Conservation (phyloP, 1,140 invertebrate species). For the Scaptodrosophila lebanonensis region DNA sequence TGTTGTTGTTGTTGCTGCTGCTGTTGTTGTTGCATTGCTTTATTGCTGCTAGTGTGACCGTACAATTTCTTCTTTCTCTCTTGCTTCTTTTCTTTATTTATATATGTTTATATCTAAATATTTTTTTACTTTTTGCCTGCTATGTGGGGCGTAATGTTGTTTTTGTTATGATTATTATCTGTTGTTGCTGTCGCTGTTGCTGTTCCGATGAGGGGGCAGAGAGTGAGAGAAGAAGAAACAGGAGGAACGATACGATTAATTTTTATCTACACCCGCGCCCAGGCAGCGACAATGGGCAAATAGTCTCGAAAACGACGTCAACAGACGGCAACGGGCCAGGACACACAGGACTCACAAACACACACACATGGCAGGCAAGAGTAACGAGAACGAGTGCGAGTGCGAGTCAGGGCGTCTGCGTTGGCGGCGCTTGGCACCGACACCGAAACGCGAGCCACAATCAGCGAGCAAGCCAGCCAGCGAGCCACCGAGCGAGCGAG, state of each 20-base stretch:
- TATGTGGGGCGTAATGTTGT: too few relatives aligned
- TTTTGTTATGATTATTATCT: too few relatives aligned
- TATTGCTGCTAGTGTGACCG: background rate
- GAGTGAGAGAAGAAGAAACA: background rate
- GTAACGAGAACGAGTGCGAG: background rate
- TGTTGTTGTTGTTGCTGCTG: slow-evolving; percentile 8
- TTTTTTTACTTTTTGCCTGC: too few relatives aligned
- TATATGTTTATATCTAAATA: too few relatives aligned
- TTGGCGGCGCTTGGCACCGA: too few relatives aligned
- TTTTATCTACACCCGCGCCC: slow-evolving; percentile 31
- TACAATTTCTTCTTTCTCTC: slow-evolving; percentile 5
- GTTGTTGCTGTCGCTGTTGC: background rate
- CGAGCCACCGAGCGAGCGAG: slow-evolving; percentile 2
- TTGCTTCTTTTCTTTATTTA: slow-evolving; percentile 7
- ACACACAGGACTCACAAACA: slow-evolving; percentile 3
- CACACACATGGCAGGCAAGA: slow-evolving; percentile 4
- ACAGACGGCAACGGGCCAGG: background rate
- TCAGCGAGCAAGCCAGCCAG: too few relatives aligned
- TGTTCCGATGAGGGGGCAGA: slow-evolving; percentile 1
- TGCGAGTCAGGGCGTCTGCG: slow-evolving; percentile 18
- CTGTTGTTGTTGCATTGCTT: slow-evolving; percentile 37
- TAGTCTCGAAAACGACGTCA: too few relatives aligned
- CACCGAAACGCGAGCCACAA: too few relatives aligned
- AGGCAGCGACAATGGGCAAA: background rate
- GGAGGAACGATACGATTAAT: background rate